Evolutionary conservation across 2,888 invertebrate species (phyloP), one percentile per base, ranked within the genome.

Genomic region (Dynastes hyllus): DNA sequence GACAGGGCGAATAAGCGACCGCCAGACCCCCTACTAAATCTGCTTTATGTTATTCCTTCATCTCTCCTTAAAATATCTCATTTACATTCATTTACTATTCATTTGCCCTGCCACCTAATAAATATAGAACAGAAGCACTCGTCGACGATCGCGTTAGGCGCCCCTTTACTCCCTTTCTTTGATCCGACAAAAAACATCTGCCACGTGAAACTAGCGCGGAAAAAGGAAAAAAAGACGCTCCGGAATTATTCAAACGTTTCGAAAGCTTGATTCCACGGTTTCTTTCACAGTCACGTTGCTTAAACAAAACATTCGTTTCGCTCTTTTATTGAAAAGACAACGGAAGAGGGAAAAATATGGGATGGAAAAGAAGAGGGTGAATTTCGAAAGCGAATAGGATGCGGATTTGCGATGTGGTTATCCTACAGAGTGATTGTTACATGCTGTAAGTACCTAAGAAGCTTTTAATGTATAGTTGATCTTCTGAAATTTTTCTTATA

Each of bases 231-330:
- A 40, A 65, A 65, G n/a, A 37, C 32, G 16, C 11, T 16, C 27
- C 50, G 29, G 73, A 73, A 73, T 73, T 73, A 73, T 73, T 73
- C 73, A 73, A 73, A 73, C 73, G 73, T 73, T 73, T 73, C 73
- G 58, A 58, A 40, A 58, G 73, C 73, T 58, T 77, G 77, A 77
- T 77, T 77, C 77, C 77, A 69, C 77, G 77, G 67, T 77, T 77
- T 77, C 77, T 77, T 77, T 77, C 77, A 67, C 77, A 58, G 77
- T 67, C 77, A 77, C 77, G 77, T 77, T 77, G 77, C 77, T 77
- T 77, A 77, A 77, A 77, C 77, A 77, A 77, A 77, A 77, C 73
- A 22, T 32, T 50, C 45, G 45, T 22, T 73, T 16, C 27, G 58
- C 29, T 73, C 27, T 73, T 58, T 58, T 55, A 45, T 45, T 45